Conservation (phyloP, 1,140 invertebrate genomes). For the Zelostemma sp. region DNA sequence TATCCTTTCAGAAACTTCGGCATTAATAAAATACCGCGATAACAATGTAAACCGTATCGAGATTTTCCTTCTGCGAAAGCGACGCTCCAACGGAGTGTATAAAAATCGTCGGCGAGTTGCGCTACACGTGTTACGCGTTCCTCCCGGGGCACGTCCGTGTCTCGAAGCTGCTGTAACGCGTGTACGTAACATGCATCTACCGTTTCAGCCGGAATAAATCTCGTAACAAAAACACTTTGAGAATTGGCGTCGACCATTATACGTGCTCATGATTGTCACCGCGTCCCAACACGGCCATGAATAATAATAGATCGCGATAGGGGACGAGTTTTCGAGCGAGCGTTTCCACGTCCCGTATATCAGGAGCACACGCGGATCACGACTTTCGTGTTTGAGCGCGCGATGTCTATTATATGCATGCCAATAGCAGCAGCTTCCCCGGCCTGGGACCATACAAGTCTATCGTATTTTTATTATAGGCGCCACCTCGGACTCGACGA, state of each 20-base stretch:
- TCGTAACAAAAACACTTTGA: conserved; percentile 37
- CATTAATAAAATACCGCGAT: too few relatives aligned
- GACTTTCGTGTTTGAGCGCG: conserved; percentile 54
- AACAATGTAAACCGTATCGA: too few relatives aligned
- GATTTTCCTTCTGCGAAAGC: background rate
- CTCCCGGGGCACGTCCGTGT: too few relatives aligned
- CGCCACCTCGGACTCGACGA: conserved; percentile 23
- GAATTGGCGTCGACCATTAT: conserved; percentile 46
- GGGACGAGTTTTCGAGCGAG: conserved; percentile 43
- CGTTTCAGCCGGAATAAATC: conserved; percentile 28
- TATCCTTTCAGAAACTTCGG: too few relatives aligned
- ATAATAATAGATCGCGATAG: conserved; percentile 61
- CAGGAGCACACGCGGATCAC: conserved; percentile 53
- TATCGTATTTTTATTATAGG: conserved; percentile 32
- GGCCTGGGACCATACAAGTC: conserved; percentile 24
- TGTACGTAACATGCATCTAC: conserved; percentile 18
- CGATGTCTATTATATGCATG: conserved; percentile 52
- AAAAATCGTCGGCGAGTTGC: too few relatives aligned
- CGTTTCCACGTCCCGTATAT: conserved; percentile 46
- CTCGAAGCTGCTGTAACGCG: background rate
- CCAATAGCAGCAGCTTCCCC: conserved; percentile 40
- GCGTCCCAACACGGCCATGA: conserved; percentile 48
- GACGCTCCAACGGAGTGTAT: background rate
- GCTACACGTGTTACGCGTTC: background rate
- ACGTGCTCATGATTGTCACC: conserved; percentile 48